Evolutionary conservation across 2,888 invertebrate genomes (phyloP).

Genomic region (Arrhopalites spinosus): DNA sequence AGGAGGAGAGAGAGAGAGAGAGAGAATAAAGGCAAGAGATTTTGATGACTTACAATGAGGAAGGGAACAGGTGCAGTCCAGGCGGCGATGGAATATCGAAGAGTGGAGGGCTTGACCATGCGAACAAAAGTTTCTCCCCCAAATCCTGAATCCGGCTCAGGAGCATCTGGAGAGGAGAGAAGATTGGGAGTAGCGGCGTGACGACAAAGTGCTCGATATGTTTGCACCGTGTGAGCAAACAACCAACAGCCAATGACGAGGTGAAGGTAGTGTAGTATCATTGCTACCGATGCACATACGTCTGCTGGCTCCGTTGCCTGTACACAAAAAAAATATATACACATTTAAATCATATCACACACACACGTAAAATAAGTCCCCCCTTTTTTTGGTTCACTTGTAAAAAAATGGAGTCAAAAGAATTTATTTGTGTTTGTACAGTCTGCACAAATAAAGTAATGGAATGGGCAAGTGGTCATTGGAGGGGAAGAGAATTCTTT

Average conservation of each 20-base stretch:
- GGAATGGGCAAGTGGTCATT: too few species aligned
- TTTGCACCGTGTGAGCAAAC: constrained; percentile 69
- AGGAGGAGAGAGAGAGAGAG: not conserved
- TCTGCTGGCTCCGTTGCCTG: constrained; percentile 70
- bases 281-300: constrained; percentile 70
- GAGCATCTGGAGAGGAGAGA: constrained; percentile 26
- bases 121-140: constrained; percentile 24
- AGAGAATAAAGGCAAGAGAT: constrained; percentile 13
- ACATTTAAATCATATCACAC: not conserved
- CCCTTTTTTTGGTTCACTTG: too few species aligned
- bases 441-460: too few species aligned
- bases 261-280: constrained; percentile 72
- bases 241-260: constrained; percentile 73
- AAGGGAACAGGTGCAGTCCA: constrained; percentile 69
- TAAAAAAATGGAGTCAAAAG: too few species aligned
- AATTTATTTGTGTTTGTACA: too few species aligned
- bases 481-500: too few species aligned
- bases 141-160: constrained; percentile 7
- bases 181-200: constrained; percentile 48
- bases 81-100: constrained; percentile 56
- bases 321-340: constrained; percentile 54
- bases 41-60: constrained; percentile 66
- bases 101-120: constrained; percentile 41
- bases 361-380: not conserved
- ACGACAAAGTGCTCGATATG: constrained; percentile 64